Evolutionary conservation across 2,797 vertebrate species (phyloP), one percentile per base, ranked within the genome.

Genomic region (Benthosema pterotum): DNA sequence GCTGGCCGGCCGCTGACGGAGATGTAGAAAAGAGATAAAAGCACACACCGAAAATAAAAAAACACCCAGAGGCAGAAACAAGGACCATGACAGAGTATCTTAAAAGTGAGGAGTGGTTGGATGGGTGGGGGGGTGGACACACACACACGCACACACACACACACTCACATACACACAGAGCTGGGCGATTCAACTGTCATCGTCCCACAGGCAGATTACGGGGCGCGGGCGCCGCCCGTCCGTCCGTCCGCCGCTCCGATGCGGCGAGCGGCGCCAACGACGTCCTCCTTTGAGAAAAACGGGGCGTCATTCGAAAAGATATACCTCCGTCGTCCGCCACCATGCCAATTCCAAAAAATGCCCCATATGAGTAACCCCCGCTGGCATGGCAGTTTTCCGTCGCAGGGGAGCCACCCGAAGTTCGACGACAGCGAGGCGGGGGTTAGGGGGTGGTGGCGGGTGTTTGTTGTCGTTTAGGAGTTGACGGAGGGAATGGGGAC

Each of bases 11-110:
- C 47, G 57, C 69, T 77, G 80, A 86, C 77, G 73, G 59, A 49
- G 70, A 83, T 81, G 82, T 85, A 79, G 71, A 83, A 86, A 87
- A 84, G 58, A 81, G 71, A 61, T 66, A 74, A 69, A 75, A 69
- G 74, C 72, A 80, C 67, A 56, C 13, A 49, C 25, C 28, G 2
- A 77, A n/a, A n/a, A n/a, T n/a, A n/a, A n/a, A n/a, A n/a, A 72
- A 69, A 82, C 81, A 77, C 64, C 48, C 16, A 72, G 78, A 70
- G 74, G 63, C 60, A 60, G n/a, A 66, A 73, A 71, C 64, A 60
- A 72, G 60, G 32, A 38, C 32, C 32, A 57, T 78, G 72, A 81
- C 56, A 52, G 19, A 50, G 69, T n/a, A 57, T n/a, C 12, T 5
- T n/a, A n/a, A 42, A 43, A 54, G 48, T 11, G 14, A 14, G 52